A percentile compares a stretch with the other conserved stretches of the same genome.
Conservation (phyloP, 2,797 vertebrate genomes). For the Sebastes diploproa region DNA sequence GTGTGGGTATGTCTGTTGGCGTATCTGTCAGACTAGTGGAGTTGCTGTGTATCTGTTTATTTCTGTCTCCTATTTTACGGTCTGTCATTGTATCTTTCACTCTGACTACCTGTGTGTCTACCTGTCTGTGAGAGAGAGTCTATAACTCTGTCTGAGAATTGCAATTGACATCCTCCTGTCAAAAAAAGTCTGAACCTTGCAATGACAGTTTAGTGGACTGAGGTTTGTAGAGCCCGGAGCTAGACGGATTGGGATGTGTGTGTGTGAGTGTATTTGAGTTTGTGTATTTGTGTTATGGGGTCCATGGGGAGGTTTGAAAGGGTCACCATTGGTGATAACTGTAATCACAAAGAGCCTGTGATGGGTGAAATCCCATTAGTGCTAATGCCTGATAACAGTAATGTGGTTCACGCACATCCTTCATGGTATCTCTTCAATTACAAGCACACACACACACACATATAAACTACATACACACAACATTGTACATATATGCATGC, state of each 20-base stretch:
- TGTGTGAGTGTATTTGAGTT: neutral
- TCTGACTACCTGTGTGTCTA: neutral
- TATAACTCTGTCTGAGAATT: neutral
- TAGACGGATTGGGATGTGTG: neutral
- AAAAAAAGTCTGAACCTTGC: neutral
- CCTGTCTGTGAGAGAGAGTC: neutral
- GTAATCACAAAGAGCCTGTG: constrained; percentile 65
- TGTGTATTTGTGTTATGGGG: neutral
- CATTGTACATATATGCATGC: neutral
- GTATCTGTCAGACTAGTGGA: neutral
- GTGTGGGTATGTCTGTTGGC: neutral
- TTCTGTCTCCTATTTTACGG: neutral
- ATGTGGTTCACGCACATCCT: constrained; percentile 42
- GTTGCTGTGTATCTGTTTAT: neutral
- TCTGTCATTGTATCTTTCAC: neutral
- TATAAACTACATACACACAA: neutral
- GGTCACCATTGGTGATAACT: constrained; percentile 52
- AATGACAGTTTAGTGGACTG: constrained; percentile 4
- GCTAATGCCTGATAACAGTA: constrained; percentile 67
- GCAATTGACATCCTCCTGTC: constrained; percentile 4
- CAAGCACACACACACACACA: neutral
- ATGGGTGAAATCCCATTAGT: constrained; percentile 75
- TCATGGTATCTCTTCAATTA: constrained; percentile 41
- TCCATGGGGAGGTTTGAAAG: constrained; percentile 9
- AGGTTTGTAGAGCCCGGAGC: neutral